Evolutionary conservation across 1,140 invertebrate genomes (phyloP), one percentile per base, ranked within the genome.

Genomic region (Homarus americanus): DNA sequence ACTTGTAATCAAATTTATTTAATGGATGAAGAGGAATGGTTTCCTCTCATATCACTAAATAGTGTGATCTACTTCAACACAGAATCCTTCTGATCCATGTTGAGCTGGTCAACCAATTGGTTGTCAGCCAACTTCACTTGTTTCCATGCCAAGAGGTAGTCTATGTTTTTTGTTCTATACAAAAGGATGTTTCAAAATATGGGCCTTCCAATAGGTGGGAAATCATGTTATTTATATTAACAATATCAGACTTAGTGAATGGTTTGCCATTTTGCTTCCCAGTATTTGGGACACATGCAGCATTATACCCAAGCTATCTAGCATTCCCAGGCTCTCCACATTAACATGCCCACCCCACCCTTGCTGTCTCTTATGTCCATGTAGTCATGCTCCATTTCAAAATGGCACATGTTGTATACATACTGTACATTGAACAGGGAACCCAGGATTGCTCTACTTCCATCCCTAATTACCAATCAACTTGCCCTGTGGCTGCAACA

Each of bases 141-240:
- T 58, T 20, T 58, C 53, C 12, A 20, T 58, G 24, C 20, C 20
- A 24, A 58, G 24, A 24, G 12, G 24, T 58, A 58, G 53, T 24
- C 17, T 20, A 24, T 58, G 53, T 58, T 58, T 58, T 24, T 20
- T 58, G 20, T 58, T 58, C n/a, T n/a, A 20, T 24, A 58, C 2
- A 49, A 9, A 53, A 28, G 53, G 28, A 63, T 20, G 49, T 63
- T 82, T 82, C 79, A 82, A n/a, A 66, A 82, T 66, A 82, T 82
- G 79, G 49, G 49, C 79, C 49, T 82, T n/a, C 20, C 32, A 32
- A 69, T 32, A 24, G 63, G 63, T 69, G 63, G 63, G 63, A 69
- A 69, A 69, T 69, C 63, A 69, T 32, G 24, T 69, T 69, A 63
- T 49, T 20, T 58, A 20, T 58, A 58, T 20, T 58, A 58, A 58